Conservation (phyloP, 1,140 invertebrate genomes). For the Cydia fagiglandana region DNA sequence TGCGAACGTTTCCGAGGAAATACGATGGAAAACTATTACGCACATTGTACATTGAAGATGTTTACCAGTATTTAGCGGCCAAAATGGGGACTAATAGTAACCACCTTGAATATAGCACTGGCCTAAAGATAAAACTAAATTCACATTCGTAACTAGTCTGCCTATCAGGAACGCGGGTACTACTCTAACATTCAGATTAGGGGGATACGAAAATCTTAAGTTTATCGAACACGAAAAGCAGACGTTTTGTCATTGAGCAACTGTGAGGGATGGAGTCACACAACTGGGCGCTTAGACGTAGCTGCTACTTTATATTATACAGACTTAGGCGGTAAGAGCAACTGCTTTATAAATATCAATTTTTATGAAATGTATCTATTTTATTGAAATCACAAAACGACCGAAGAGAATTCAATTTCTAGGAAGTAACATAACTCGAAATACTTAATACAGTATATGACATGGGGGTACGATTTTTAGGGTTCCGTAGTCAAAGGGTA, state of each 20-base stretch:
- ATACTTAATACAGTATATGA: too few species aligned
- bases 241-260: conserved; percentile 43
- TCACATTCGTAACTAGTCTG: background rate
- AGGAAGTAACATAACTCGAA: too few species aligned
- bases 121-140: background rate
- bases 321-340: background rate
- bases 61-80: too few species aligned
- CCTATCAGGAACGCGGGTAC: background rate
- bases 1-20: too few species aligned
- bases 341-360: background rate
- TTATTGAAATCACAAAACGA: background rate
- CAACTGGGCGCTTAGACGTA: conserved; percentile 43
- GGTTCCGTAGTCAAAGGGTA: too few species aligned
- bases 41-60: background rate
- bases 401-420: too few species aligned
- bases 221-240: conserved; percentile 29
- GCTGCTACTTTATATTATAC: conserved; percentile 42
- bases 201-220: background rate
- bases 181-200: conserved; percentile 8
- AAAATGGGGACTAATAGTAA: background rate
- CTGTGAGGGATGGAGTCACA: conserved; percentile 36
- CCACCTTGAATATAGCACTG: background rate
- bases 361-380: background rate
- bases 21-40: too few species aligned
- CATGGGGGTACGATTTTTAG: too few species aligned